Evolutionary conservation across 2,888 invertebrate species (phyloP).

Genomic region (Dryococelus australis): DNA sequence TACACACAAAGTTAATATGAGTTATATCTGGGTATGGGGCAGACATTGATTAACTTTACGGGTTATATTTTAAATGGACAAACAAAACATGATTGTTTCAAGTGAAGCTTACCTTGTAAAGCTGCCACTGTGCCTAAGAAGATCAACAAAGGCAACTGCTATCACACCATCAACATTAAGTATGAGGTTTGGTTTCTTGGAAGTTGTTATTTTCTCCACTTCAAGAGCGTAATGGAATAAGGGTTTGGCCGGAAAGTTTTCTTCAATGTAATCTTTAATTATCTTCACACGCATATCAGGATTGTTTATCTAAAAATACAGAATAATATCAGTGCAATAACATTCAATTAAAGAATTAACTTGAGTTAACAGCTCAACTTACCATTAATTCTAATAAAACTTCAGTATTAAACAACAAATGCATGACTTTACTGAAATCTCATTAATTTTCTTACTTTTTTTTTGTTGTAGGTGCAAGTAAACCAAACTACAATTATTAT

Average conservation of each 20-base stretch:
- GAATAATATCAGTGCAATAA: not conserved
- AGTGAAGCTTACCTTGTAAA: slow-evolving; percentile 78
- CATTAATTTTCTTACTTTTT: too few species aligned
- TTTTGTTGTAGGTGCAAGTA: too few species aligned
- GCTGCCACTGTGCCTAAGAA: slow-evolving; percentile 91
- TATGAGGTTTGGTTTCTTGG: slow-evolving; percentile 99
- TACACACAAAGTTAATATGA: too few species aligned
- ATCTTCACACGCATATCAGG: slow-evolving; percentile 98
- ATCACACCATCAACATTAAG: slow-evolving; percentile 99
- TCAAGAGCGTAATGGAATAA: slow-evolving; percentile 95
- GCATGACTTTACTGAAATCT: too few species aligned
- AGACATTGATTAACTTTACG: too few species aligned
- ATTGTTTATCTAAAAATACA: slow-evolving; percentile 79
- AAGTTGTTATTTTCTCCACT: slow-evolving; percentile 98
- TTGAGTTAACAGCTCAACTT: too few species aligned
- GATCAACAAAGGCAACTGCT: slow-evolving; percentile 96
- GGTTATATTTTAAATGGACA: too few species aligned
- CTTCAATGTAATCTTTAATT: slow-evolving; percentile 93
- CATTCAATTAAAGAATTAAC: too few species aligned
- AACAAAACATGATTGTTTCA: not conserved
- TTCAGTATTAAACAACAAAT: too few species aligned
- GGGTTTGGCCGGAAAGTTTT: slow-evolving; percentile 93
- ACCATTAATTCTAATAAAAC: too few species aligned
- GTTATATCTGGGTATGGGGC: too few species aligned
- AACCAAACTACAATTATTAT: too few species aligned